Evolutionary conservation across 2,888 invertebrate genomes (phyloP).

Genomic region (Drosophila ochracea): DNA sequence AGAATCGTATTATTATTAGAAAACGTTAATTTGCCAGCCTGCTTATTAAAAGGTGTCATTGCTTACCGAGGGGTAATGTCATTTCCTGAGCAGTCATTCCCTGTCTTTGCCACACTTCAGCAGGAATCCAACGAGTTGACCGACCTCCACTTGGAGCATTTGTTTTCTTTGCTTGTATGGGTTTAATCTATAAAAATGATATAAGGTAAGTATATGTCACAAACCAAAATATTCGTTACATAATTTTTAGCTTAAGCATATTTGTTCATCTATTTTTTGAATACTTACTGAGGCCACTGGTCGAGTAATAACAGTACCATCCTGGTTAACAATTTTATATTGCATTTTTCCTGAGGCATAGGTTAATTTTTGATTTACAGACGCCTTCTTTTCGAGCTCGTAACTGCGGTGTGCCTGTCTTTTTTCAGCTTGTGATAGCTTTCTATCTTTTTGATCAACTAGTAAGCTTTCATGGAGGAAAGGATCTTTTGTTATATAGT

Average conservation of each 20-base stretch:
- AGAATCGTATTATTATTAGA: background rate
- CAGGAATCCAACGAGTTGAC: conserved; percentile 92
- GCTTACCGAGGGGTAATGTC: conserved; percentile 93
- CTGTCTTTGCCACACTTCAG: conserved; percentile 96
- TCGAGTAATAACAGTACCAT: conserved; percentile 88
- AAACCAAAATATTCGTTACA: background rate
- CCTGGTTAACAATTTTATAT: conserved; percentile 88
- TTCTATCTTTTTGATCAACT: conserved; percentile 97
- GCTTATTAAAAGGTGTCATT: background rate
- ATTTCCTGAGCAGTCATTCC: conserved; percentile 98
- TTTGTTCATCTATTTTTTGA: background rate
- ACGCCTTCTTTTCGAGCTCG: conserved; percentile 96
- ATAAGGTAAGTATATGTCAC: background rate
- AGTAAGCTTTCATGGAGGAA: conserved; percentile 98
- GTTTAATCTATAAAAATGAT: conserved; percentile 87
- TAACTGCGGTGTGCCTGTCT: conserved; percentile 95
- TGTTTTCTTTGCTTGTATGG: conserved; percentile 90
- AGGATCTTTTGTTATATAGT: conserved; percentile 91
- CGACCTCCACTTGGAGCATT: conserved; percentile 85
- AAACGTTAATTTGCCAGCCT: background rate
- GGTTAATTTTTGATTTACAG: conserved; percentile 87
- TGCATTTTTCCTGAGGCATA: conserved; percentile 86
- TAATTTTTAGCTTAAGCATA: background rate
- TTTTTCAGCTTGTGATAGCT: conserved; percentile 96
- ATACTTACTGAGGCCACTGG: conserved; percentile 88